Conservation (phyloP, 1,140 invertebrate genomes). For the Meteorus sp. region DNA sequence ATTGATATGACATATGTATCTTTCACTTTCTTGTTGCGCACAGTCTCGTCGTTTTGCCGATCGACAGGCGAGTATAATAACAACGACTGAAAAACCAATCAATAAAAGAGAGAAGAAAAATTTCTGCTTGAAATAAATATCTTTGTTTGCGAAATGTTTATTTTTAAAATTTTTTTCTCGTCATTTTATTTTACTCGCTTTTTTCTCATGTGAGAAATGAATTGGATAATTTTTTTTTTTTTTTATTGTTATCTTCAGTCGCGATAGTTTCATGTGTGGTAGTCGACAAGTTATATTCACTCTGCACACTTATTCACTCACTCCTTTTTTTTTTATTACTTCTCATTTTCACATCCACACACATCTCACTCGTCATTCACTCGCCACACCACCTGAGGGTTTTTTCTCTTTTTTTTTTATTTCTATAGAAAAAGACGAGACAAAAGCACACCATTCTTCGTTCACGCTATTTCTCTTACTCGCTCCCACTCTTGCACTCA, state of each 20-base stretch:
- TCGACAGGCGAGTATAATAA: constrained; percentile 55
- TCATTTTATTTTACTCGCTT: too few species aligned
- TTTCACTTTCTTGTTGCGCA: constrained; percentile 41
- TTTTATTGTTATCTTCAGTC: too few species aligned
- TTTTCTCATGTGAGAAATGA: too few species aligned
- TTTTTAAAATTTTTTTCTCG: too few species aligned
- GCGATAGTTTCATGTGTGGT: neutral
- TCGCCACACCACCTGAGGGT: neutral
- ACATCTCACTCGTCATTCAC: constrained; percentile 10
- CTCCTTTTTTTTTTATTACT: constrained; percentile 6
- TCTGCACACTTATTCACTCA: neutral
- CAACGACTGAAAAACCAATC: constrained; percentile 17
- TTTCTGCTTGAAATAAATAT: neutral
- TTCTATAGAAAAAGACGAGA: constrained; percentile 15
- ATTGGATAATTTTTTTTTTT: too few species aligned
- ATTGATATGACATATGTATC: constrained; percentile 10
- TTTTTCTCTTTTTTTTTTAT: constrained; percentile 8
- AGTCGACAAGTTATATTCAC: constrained; percentile 4
- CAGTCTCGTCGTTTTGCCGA: constrained; percentile 53
- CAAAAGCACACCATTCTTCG: constrained; percentile 20
- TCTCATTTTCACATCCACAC: neutral
- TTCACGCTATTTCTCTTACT: constrained; percentile 17
- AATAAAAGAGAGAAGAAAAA: neutral
- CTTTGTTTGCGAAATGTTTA: neutral
- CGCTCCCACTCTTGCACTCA: too few species aligned